A percentile compares a stretch with the other conserved stretches of the same genome.
Evolutionary conservation across 2,797 vertebrate species (phyloP).

Genomic region (Sus cebifrons): DNA sequence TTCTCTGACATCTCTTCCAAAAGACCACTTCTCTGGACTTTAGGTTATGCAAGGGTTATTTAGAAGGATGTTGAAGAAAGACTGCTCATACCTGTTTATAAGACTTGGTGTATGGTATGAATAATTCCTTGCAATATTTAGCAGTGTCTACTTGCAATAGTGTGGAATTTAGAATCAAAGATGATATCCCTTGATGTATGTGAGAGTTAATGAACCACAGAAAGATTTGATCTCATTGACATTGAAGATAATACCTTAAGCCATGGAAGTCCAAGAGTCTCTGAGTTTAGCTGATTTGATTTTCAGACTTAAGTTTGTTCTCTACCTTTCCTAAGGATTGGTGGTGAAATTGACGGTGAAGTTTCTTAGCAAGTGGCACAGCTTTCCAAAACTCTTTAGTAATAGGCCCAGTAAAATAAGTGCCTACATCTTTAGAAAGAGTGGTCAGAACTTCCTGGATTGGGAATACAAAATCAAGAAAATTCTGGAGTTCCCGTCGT

Average conservation of each 20-base stretch:
- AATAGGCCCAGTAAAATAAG: background rate
- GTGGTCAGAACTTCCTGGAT: background rate
- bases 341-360: background rate
- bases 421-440: background rate
- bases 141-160: background rate
- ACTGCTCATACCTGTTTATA: background rate
- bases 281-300: conserved; percentile 19
- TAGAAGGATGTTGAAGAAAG: background rate
- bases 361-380: background rate
- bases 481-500: background rate
- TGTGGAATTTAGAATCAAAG: conserved; percentile 12
- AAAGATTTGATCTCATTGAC: background rate
- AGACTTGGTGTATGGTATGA: background rate
- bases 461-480: conserved; percentile 6
- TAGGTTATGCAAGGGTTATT: background rate
- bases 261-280: background rate
- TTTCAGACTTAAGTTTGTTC: background rate
- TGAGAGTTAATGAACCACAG: background rate
- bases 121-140: conserved; percentile 28
- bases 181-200: background rate
- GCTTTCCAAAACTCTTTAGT: background rate
- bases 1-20: conserved; percentile 1
- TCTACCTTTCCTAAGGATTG: conserved; percentile 10
- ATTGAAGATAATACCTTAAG: background rate
- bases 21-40: background rate